These are phyloP conservation scores for Diphyllodes magnificus DNA, from an alignment of 2,113 vertebrate genomes.

Conservation along the genomic window DNA sequence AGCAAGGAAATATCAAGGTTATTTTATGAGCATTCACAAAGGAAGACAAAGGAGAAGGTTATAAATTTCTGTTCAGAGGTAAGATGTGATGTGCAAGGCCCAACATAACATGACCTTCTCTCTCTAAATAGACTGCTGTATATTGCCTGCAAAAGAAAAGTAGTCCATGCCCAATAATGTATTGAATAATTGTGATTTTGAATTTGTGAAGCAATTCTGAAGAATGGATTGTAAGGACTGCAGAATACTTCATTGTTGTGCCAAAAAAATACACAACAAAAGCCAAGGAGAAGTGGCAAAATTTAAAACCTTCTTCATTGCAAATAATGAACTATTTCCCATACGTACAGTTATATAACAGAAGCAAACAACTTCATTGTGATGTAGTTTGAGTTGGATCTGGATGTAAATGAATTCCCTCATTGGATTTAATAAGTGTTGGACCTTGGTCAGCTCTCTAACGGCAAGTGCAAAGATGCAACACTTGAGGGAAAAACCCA, in stretches of 20 bases:
- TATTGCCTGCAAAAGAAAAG: neutral
- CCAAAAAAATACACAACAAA: neutral
- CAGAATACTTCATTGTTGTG: neutral
- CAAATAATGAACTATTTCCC: neutral
- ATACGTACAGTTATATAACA: neutral
- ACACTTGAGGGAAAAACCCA: fast-evolving
- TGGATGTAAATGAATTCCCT: neutral
- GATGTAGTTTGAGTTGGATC: neutral
- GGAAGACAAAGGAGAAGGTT: neutral
- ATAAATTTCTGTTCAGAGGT: neutral
- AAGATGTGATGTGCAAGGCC: neutral
- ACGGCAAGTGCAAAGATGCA: neutral
- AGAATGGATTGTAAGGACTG: neutral
- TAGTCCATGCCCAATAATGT: neutral
- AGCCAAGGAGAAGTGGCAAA: neutral
- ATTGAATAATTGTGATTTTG: neutral
- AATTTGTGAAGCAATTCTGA: neutral
- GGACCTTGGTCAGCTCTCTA: neutral
- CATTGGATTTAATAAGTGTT: neutral
- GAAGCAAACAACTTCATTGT: neutral
- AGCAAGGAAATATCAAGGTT: neutral
- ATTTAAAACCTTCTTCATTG: neutral
- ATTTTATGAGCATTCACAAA: neutral
- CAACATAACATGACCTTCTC: neutral
- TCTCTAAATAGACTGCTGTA: neutral